A percentile compares a stretch with the other conserved stretches of the same genome.
Conservation (phyloP, 2,113 vertebrate genomes). For the Semnornis frantzii region DNA sequence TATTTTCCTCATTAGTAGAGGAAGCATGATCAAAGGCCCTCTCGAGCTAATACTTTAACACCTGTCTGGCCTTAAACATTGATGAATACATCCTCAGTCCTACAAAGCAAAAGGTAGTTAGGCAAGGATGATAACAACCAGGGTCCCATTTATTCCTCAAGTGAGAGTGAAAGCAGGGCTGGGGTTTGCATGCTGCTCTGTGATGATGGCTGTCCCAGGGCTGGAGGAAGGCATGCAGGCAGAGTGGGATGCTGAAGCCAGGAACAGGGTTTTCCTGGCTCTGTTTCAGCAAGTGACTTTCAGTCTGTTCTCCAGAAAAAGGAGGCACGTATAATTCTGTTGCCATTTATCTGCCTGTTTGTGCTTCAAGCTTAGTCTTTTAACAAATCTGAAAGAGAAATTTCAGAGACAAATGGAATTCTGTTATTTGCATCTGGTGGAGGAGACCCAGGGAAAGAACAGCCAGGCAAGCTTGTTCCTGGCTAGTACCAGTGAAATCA, state of each 20-base stretch:
- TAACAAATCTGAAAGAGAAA: neutral
- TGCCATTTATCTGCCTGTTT: neutral
- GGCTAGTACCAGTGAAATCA: neutral
- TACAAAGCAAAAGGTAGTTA: neutral
- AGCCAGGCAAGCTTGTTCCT: neutral
- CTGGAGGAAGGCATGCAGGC: neutral
- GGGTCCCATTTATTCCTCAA: neutral
- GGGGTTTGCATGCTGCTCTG: neutral
- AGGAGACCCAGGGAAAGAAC: neutral
- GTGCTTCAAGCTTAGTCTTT: neutral
- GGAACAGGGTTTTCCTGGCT: neutral
- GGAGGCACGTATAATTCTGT: neutral
- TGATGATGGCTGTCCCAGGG: neutral
- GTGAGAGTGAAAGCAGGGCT: neutral
- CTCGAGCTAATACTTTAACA: neutral
- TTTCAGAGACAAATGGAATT: neutral
- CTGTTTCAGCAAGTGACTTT: neutral
- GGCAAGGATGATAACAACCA: neutral
- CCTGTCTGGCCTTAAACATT: neutral
- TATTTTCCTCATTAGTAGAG: constrained; percentile 7
- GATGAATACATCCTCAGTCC: neutral
- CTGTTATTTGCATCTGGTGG: neutral
- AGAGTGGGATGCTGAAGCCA: neutral
- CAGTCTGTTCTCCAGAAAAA: neutral
- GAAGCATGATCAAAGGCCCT: neutral